Evolutionary conservation across 2,113 vertebrate genomes (phyloP).

Genomic region (Ochotona princeps): DNA sequence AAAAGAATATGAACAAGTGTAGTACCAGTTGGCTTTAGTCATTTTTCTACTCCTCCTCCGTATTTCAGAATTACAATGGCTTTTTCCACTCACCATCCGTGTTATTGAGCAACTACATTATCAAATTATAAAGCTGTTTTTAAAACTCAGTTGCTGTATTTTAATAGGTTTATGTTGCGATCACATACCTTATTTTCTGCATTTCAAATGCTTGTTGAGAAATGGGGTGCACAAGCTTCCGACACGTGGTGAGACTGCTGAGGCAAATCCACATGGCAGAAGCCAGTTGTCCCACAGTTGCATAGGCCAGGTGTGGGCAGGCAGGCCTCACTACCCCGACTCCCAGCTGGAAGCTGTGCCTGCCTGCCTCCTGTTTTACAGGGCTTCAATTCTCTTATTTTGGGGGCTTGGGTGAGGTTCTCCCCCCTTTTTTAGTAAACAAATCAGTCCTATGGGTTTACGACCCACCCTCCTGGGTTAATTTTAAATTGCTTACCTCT

Average conservation of each 20-base stretch:
- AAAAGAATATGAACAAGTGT: too few relatives aligned
- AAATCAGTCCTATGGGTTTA: background rate
- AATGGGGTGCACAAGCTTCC: background rate
- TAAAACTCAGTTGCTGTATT: background rate
- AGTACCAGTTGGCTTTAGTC: too few relatives aligned
- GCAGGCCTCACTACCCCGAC: background rate
- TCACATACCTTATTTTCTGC: conserved; percentile 1
- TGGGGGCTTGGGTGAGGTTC: background rate
- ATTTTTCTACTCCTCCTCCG: background rate
- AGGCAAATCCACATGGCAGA: background rate
- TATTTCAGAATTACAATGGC: background rate
- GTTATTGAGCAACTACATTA: background rate
- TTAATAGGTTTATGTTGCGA: background rate
- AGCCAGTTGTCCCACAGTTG: background rate
- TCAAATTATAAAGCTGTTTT: background rate
- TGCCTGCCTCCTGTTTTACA: background rate
- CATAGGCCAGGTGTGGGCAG: background rate
- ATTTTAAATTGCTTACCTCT: background rate
- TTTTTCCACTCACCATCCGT: background rate
- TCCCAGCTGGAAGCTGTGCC: background rate
- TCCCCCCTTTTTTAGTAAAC: background rate
- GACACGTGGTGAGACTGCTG: too few relatives aligned
- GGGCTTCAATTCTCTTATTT: background rate
- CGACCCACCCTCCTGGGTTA: background rate
- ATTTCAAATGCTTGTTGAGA: conserved; percentile 35